Percentiles rank a stretch among this genome's conserved stretches.
phyloP scores from a whole-genome alignment of 2,888 invertebrate genomes.

The Phortica magna region DNA sequence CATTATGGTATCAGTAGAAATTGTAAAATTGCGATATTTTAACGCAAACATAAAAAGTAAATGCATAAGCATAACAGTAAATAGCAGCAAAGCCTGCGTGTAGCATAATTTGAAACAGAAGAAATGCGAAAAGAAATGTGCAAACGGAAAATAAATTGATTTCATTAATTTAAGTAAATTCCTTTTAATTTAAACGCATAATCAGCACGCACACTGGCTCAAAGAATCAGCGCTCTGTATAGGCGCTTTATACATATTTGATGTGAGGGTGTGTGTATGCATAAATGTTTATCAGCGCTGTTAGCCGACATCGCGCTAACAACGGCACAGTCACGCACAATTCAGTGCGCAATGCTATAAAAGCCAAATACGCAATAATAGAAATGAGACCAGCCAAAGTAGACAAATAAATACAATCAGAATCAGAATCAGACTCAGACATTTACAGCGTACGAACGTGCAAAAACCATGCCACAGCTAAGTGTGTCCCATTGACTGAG shows the following conservation, averaged over 20 bases:
- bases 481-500: background rate
- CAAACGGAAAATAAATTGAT: conserved; percentile 61
- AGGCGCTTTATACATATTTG: background rate
- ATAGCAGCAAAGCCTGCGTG: conserved; percentile 1
- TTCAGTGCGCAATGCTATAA: conserved; percentile 2
- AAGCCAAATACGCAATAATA: conserved; percentile 27
- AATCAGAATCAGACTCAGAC: conserved; percentile 13
- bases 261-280: background rate
- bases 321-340: conserved; percentile 24
- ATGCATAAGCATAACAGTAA: conserved; percentile 45
- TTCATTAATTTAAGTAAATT: conserved; percentile 75
- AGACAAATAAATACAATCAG: conserved; percentile 27
- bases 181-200: conserved; percentile 56
- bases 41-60: conserved; percentile 60
- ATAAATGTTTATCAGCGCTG: background rate
- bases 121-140: conserved; percentile 28
- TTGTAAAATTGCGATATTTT: conserved; percentile 51
- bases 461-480: too few relatives aligned
- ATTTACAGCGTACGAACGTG: background rate
- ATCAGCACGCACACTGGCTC: conserved; percentile 45
- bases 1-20: background rate
- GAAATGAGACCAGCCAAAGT: conserved; percentile 20
- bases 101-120: conserved; percentile 10
- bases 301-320: background rate
- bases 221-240: conserved; percentile 12